These are phyloP conservation scores for Ictalurus punctatus DNA, from an alignment of 2,113 vertebrate genomes.

Conservation along the genomic window DNA sequence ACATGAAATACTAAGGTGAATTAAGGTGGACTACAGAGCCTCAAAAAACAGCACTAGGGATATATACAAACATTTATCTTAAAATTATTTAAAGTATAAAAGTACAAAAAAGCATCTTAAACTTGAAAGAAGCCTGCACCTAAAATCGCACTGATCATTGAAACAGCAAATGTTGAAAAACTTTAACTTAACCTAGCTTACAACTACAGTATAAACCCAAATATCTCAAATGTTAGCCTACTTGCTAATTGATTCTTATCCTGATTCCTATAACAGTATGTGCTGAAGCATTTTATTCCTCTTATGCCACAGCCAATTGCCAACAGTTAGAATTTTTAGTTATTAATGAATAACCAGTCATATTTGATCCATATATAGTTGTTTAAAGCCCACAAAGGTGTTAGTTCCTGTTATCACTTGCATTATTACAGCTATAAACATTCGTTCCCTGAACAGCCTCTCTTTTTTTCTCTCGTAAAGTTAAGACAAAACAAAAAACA, in stretches of 20 bases:
- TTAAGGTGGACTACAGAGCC: neutral
- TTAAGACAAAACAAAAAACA: neutral
- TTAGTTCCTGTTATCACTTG: too few relatives aligned
- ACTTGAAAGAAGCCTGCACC: neutral
- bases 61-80: neutral
- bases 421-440: too few relatives aligned
- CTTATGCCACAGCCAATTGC: neutral
- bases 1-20: neutral
- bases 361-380: too few relatives aligned
- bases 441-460: neutral
- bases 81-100: neutral
- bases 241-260: neutral
- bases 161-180: neutral
- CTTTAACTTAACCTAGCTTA: neutral
- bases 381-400: too few relatives aligned
- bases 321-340: too few relatives aligned
- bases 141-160: neutral
- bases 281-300: too few relatives aligned
- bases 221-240: neutral
- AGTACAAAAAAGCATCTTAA: neutral
- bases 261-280: neutral
- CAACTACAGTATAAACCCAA: neutral
- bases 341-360: too few relatives aligned
- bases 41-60: neutral
- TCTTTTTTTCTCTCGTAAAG: neutral